Evolutionary conservation across 2,888 invertebrate genomes (phyloP).

Genomic region (Clunio marinus): DNA sequence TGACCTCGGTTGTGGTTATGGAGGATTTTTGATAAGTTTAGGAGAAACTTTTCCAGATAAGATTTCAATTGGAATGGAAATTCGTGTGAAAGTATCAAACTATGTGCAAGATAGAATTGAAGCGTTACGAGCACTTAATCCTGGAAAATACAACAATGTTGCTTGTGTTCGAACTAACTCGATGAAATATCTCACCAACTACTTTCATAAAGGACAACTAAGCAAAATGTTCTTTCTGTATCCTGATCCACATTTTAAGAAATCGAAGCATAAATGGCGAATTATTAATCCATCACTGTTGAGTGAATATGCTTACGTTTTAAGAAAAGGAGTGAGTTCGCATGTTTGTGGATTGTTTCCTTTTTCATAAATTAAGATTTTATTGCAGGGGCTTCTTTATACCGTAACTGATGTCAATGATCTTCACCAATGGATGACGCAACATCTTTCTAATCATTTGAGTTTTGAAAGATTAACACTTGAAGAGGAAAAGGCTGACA

Average conservation of each 20-base stretch:
- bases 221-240: conserved; percentile 98
- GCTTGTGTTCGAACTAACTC: conserved; percentile 95
- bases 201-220: conserved; percentile 89
- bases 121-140: conserved; percentile 73
- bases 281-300: conserved; percentile 90
- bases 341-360: too few species aligned
- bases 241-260: conserved; percentile 99
- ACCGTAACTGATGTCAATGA: conserved; percentile 98
- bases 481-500: conserved; percentile 75
- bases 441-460: conserved; percentile 85
- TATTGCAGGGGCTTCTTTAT: conserved; percentile 77
- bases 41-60: conserved; percentile 86
- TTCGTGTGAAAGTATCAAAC: conserved; percentile 96
- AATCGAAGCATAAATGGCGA: conserved; percentile 97
- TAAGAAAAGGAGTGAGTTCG: conserved; percentile 71
- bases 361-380: conserved; percentile 23
- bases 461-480: conserved; percentile 73
- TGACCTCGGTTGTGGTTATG: conserved; percentile 98
- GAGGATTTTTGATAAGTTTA: conserved; percentile 85
- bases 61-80: conserved; percentile 92
- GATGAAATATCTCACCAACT: conserved; percentile 99
- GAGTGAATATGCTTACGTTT: conserved; percentile 95
- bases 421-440: conserved; percentile 94
- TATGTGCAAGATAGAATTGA: conserved; percentile 94
- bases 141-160: conserved; percentile 81